Percentiles rank a stretch among this genome's conserved stretches.
Evolutionary conservation across 2,888 invertebrate genomes (phyloP).

Genomic region (Thymelicus lineola): DNA sequence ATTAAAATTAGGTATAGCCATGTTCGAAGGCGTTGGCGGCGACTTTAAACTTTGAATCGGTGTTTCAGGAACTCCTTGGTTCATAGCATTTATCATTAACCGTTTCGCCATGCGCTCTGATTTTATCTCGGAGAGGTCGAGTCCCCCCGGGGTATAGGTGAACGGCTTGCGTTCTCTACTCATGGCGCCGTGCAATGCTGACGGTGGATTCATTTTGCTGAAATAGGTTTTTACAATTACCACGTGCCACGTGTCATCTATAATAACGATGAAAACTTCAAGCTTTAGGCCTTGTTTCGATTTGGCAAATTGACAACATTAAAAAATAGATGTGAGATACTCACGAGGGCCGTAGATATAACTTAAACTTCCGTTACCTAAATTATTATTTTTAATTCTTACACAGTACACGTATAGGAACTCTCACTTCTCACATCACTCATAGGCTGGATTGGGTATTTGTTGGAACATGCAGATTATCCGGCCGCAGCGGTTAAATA

Average conservation of each 20-base stretch:
- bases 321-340: slow-evolving; percentile 75
- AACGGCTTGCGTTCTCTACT: slow-evolving; percentile 97
- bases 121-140: slow-evolving; percentile 95
- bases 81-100: slow-evolving; percentile 82
- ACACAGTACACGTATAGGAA: slow-evolving; percentile 54
- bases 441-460: slow-evolving; percentile 66
- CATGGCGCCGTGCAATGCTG: slow-evolving; percentile 95
- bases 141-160: slow-evolving; percentile 96
- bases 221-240: slow-evolving; percentile 58
- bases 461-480: slow-evolving; percentile 76
- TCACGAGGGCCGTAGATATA: slow-evolving; percentile 69
- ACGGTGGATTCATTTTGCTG: slow-evolving; percentile 89
- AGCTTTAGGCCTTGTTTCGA: slow-evolving; percentile 54
- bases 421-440: slow-evolving; percentile 65
- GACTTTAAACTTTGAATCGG: slow-evolving; percentile 81
- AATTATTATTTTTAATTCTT: slow-evolving; percentile 55
- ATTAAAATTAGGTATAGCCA: slow-evolving; percentile 74
- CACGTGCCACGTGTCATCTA: slow-evolving; percentile 1
- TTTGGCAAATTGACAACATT: slow-evolving; percentile 78
- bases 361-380: slow-evolving; percentile 67
- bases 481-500: slow-evolving; percentile 80
- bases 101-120: slow-evolving; percentile 96
- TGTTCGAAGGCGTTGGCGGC: slow-evolving; percentile 66
- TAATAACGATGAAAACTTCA: slow-evolving; percentile 50
- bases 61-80: slow-evolving; percentile 89